Conservation (phyloP, 2,113 vertebrate species). For the Cynoglossus semilaevis region DNA sequence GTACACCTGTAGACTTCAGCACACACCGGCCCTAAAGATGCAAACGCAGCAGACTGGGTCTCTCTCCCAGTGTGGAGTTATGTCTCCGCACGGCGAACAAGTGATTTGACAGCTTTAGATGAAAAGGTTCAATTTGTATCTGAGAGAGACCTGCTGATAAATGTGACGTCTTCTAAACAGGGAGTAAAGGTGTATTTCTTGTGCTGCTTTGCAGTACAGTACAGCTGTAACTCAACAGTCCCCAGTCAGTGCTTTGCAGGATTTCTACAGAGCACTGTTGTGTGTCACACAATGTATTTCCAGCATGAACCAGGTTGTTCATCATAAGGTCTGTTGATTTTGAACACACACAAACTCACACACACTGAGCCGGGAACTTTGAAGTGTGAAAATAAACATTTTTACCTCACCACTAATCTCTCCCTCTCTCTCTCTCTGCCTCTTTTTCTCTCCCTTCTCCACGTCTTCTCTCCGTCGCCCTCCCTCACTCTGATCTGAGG, state of each 20-base stretch:
- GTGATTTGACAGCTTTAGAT: constrained; percentile 47
- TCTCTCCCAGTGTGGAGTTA: constrained; percentile 33
- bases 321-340: constrained; percentile 73
- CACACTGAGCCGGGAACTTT: constrained; percentile 61
- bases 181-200: constrained; percentile 47
- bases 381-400: constrained; percentile 80
- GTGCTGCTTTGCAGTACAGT: constrained; percentile 44
- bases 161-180: constrained; percentile 48
- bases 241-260: constrained; percentile 65
- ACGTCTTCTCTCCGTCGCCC: not conserved
- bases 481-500: constrained; percentile 32
- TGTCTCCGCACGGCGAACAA: constrained; percentile 7
- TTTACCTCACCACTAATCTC: constrained; percentile 66
- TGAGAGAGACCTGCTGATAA: constrained; percentile 38
- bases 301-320: constrained; percentile 70
- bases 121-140: constrained; percentile 30
- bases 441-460: constrained; percentile 4
- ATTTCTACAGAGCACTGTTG: constrained; percentile 66
- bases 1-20: too few relatives aligned
- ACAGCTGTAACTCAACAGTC: constrained; percentile 63
- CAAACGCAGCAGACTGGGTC: constrained; percentile 31
- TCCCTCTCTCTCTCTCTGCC: constrained; percentile 23
- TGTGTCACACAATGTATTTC: constrained; percentile 72
- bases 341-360: constrained; percentile 68
- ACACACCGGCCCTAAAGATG: too few relatives aligned